Evolutionary conservation across 1,140 invertebrate genomes (phyloP).

Genomic region (Leptinotarsa defecta): DNA sequence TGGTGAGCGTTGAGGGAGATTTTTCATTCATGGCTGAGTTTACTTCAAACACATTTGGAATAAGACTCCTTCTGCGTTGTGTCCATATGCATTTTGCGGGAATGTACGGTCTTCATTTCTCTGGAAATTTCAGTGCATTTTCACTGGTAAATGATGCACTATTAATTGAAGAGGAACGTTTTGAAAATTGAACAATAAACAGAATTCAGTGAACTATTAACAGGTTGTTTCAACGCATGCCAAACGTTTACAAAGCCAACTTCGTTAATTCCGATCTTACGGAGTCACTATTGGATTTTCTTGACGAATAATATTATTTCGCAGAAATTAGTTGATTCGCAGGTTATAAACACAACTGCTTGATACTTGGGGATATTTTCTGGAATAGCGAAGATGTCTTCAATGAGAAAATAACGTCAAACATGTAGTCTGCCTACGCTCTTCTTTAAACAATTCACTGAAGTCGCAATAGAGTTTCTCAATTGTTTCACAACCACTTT

Average conservation of each 20-base stretch:
- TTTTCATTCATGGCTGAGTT: constrained; percentile 10
- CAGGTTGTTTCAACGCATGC: constrained; percentile 46
- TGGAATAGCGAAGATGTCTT: background rate
- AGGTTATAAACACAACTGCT: constrained; percentile 28
- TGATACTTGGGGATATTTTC: constrained; percentile 7
- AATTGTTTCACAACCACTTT: constrained; percentile 33
- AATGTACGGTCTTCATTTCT: constrained; percentile 22
- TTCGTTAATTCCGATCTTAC: background rate
- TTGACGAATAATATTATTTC: constrained; percentile 4
- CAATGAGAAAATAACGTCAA: background rate
- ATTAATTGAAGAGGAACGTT: background rate
- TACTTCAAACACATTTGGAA: background rate
- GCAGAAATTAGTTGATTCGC: constrained; percentile 4
- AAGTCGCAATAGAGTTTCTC: constrained; percentile 31
- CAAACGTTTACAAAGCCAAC: constrained; percentile 15
- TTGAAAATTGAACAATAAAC: constrained; percentile 34
- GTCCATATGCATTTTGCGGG: constrained; percentile 51
- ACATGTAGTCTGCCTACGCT: constrained; percentile 27
- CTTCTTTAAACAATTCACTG: constrained; percentile 37
- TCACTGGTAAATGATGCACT: constrained; percentile 4
- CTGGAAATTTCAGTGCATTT: constrained; percentile 1
- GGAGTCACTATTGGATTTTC: too few relatives aligned
- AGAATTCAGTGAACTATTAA: constrained; percentile 49
- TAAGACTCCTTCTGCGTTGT: constrained; percentile 37
- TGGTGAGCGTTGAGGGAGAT: background rate